Conservation (phyloP, 2,888 invertebrate species). For the Euphydryas editha region DNA sequence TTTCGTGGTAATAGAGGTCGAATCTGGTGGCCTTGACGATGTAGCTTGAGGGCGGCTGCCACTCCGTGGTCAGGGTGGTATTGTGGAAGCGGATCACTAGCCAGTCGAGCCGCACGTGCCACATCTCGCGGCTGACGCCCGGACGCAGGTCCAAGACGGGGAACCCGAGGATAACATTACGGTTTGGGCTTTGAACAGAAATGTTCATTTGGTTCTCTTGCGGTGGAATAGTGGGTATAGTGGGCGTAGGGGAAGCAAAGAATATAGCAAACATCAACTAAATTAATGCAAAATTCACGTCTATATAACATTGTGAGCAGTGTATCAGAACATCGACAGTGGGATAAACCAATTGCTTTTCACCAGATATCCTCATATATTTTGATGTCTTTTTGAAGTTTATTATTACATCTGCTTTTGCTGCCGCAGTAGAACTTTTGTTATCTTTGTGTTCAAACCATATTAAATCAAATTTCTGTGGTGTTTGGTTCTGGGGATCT, state of each 20-base stretch:
- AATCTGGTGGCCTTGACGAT: no score
- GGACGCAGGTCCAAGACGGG: slow-evolving; percentile 94
- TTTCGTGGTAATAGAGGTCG: no score
- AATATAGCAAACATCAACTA: slow-evolving; percentile 92
- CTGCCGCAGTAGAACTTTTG: slow-evolving; percentile 44
- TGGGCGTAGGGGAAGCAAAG: slow-evolving; percentile 65
- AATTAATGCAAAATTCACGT: slow-evolving; percentile 93
- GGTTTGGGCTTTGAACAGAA: slow-evolving; percentile 64
- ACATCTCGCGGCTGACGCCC: slow-evolving; percentile 90
- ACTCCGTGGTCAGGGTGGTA: slow-evolving; percentile 75
- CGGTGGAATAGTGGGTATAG: slow-evolving; percentile 45
- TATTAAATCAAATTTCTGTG: slow-evolving; percentile 75
- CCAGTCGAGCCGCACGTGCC: slow-evolving; percentile 91
- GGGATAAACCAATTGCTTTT: slow-evolving; percentile 84
- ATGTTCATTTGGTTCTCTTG: slow-evolving; percentile 79
- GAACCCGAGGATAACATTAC: slow-evolving; percentile 86
- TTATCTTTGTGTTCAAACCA: slow-evolving; percentile 70
- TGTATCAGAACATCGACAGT: slow-evolving; percentile 87
- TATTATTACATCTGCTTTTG: slow-evolving; percentile 85
- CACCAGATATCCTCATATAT: slow-evolving; percentile 81
- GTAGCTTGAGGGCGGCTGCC: no score
- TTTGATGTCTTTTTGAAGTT: slow-evolving; percentile 87
- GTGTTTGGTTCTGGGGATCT: slow-evolving; percentile 46
- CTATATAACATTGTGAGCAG: slow-evolving; percentile 87
- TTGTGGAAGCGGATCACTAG: slow-evolving; percentile 79